These are phyloP conservation scores for Chloroclysta siterata DNA, from an alignment of 2,888 invertebrate species.

Conservation along the genomic window DNA sequence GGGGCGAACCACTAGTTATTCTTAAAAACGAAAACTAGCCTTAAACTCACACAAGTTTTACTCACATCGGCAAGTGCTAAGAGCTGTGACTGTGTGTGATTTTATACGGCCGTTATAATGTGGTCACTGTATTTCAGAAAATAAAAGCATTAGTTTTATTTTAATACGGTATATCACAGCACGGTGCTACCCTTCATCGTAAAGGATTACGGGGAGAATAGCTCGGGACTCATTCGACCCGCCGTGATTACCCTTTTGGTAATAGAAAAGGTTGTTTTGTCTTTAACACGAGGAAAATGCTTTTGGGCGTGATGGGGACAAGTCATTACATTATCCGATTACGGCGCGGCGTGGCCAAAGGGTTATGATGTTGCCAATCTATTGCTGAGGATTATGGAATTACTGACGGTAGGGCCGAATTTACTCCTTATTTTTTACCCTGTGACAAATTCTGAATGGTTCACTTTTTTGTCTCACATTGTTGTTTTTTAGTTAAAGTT, in stretches of 20 bases:
- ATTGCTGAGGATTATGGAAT: slow-evolving; percentile 3
- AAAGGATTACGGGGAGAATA: slow-evolving; percentile 65
- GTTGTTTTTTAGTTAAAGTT: too few species aligned
- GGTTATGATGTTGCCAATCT: slow-evolving; percentile 14
- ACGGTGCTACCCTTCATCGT: slow-evolving; percentile 64
- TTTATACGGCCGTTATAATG: too few species aligned
- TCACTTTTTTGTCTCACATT: too few species aligned
- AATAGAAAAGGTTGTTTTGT: slow-evolving; percentile 58
- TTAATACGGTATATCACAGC: slow-evolving; percentile 64
- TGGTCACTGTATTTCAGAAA: too few species aligned
- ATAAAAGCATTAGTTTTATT: not conserved
- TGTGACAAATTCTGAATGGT: too few species aligned
- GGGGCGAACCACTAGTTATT: too few species aligned
- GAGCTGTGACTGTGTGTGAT: too few species aligned
- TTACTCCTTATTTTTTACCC: not conserved
- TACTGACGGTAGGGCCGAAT: not conserved
- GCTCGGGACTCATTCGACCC: slow-evolving; percentile 45
- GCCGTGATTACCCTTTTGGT: slow-evolving; percentile 55
- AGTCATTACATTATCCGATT: slow-evolving; percentile 15
- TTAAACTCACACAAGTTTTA: too few species aligned
- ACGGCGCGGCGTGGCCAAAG: not conserved
- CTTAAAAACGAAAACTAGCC: too few species aligned
- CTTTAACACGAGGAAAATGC: slow-evolving; percentile 39
- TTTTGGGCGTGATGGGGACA: slow-evolving; percentile 24
- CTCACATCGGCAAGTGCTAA: too few species aligned